These are phyloP conservation scores for Lumbricus terrestris DNA, from an alignment of 2,888 invertebrate species.

Conservation along the genomic window DNA sequence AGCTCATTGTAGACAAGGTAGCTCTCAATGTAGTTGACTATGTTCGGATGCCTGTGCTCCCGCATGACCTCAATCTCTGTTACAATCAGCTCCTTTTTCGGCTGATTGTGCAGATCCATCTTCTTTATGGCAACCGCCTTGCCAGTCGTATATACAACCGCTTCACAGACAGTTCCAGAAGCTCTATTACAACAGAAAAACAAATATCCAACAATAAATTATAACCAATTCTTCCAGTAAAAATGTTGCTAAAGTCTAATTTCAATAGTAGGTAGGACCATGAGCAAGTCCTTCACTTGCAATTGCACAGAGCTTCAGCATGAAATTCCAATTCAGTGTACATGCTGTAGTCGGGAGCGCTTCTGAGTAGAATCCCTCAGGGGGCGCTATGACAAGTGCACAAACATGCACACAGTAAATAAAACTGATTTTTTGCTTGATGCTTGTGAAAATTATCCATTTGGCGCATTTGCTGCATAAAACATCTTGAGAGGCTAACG, in stretches of 20 bases:
- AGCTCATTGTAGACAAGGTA: constrained; percentile 76
- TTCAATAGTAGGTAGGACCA: no score
- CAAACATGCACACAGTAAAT: no score
- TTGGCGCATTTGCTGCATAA: no score
- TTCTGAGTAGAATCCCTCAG: no score
- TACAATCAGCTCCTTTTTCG: constrained; percentile 98
- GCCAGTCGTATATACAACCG: constrained; percentile 94
- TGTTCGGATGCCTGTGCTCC: constrained; percentile 98
- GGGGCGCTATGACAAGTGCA: no score
- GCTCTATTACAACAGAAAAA: constrained; percentile 74
- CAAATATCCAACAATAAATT: background rate
- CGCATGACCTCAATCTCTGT: constrained; percentile 99
- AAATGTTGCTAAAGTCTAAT: background rate
- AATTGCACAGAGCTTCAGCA: no score
- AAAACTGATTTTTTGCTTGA: no score
- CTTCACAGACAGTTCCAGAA: constrained; percentile 96
- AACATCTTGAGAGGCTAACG: no score
- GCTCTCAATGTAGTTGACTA: constrained; percentile 98
- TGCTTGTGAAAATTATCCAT: no score
- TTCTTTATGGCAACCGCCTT: constrained; percentile 99
- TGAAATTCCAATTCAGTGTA: no score
- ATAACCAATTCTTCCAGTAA: background rate
- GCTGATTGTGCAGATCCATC: constrained; percentile 97
- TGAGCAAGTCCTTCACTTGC: no score
- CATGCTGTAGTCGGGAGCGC: no score